Evolutionary conservation across 2,797 vertebrate genomes (phyloP), one percentile per base, ranked within the genome.

Genomic region (Arremon brunneinucha): DNA sequence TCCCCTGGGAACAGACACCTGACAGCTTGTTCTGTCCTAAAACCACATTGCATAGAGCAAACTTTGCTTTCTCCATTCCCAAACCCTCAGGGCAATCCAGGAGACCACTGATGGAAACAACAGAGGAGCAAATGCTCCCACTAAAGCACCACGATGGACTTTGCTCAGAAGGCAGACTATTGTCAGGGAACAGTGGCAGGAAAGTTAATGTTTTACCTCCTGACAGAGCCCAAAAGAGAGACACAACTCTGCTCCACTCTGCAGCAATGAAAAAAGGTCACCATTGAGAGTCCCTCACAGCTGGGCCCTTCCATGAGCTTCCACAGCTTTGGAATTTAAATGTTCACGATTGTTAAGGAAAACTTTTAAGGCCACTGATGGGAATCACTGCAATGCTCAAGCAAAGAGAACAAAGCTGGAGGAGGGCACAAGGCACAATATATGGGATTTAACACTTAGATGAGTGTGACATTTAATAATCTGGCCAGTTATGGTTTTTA

Each of bases 131-230:
- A 86, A 87, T 16, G 76, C 35, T 86, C 20, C 69, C 32, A 26
- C 32, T 16, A 43, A 63, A 34, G 22, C 19, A 28, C 53, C 60
- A 35, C 5, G 10, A 52, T 3, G 89, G 69, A 96, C 93, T 96
- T 88, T 83, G 83, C 41, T 85, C 20, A 0, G 43, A 76, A 75
- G 52, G 72, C 47, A 88, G 85, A 69, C 64, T 37, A 70, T 8
- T 87, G 57, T 62, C 62, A 83, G 59, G 35, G n/a, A 65, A 70
- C 14, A 11, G 44, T 11, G 56, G 47, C 72, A 87, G 70, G 6
- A 5, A 78, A 86, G 89, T 96, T 97, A 96, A 96, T 94, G 65
- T 94, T 94, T 95, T 35, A 94, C 86, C 27, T 91, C 72, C 75
- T 47, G 68, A 62, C 43, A 83, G 44, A 90, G 62, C 4, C 11